phyloP scores from a whole-genome alignment of 2,113 vertebrate genomes.

The Cyanoliseus patagonus region DNA sequence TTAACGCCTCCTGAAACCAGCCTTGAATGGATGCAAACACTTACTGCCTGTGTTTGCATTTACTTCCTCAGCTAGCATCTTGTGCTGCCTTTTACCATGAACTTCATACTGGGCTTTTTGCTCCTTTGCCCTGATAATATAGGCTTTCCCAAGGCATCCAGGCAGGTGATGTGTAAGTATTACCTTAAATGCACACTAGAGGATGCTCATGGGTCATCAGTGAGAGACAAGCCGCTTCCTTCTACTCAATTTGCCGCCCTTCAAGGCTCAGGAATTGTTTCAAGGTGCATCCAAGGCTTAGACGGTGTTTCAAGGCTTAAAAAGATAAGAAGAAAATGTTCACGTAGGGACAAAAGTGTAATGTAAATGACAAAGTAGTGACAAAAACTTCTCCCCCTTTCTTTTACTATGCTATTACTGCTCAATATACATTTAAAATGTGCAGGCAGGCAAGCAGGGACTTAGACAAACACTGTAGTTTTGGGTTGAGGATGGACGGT shows the following conservation, averaged over 20 bases:
- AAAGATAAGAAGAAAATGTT: not conserved
- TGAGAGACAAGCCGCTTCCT: not conserved
- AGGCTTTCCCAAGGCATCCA: fast-evolving
- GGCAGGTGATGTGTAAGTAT: not conserved
- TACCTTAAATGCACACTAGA: conserved; percentile 50
- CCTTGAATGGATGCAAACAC: not conserved
- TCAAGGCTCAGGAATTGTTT: not conserved
- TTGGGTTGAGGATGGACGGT: not conserved
- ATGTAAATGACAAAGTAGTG: not conserved
- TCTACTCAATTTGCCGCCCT: not conserved
- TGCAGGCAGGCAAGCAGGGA: not conserved
- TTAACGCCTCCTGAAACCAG: not conserved
- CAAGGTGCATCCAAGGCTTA: not conserved
- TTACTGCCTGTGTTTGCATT: not conserved
- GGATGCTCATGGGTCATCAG: conserved; percentile 61
- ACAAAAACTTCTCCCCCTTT: not conserved
- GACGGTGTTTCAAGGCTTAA: not conserved
- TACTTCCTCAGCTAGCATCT: not conserved
- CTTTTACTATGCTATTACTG: not conserved
- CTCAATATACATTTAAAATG: not conserved
- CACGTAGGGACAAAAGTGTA: not conserved
- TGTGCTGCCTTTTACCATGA: not conserved
- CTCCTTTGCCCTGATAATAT: not conserved
- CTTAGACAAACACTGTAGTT: not conserved
- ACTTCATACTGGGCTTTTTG: not conserved